Evolutionary conservation across 2,113 vertebrate species (phyloP), one percentile per base, ranked within the genome.

Genomic region (Tenebrosternarchus preto): DNA sequence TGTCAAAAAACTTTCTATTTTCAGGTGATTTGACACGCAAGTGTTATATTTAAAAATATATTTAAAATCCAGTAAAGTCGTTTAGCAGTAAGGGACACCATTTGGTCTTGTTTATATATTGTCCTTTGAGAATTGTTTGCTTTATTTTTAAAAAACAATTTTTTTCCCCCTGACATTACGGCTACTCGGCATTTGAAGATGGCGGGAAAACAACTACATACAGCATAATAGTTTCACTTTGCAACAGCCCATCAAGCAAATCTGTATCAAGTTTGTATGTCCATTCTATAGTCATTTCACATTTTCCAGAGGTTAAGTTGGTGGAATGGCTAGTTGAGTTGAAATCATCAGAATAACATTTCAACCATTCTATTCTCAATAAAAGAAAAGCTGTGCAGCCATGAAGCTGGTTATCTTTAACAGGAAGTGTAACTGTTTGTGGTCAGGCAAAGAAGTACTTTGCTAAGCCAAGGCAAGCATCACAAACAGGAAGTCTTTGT

Each of bases 401-500:
- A 31, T 59, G 63, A 80, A 73, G 72, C 27, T 29, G 71, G 22
- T 64, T 74, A 46, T 36, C 72, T 78, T 78, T 50, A 91, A 92
- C 92, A 93, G 92, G 92, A 94, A 94, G 90, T 86, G 80, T 59
- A 81, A 86, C 78, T 61, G 81, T 73, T 16, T 90, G 91, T 78
- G 93, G 92, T 93, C 89, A 91, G 83, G 19, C 85, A 88, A 83
- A 87, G 85, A 86, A 79, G 87, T 61, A 85, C 87, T 84, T 56
- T 82, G 80, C 72, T 68, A 82, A 83, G 86, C 77, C 80, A 68
- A 87, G 90, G 89, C 91, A 78, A 73, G 66, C 73, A 81, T 79
- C 50, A 29, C 72, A 86, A 89, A 95, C 95, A 97, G 96, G 97
- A 99, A 99, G 95, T 92, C 70, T 84, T 85, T 91, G 46, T 84